Percentiles rank a stretch among this genome's conserved stretches.
These are phyloP conservation scores for Eira barbara DNA, from an alignment of 2,113 vertebrate genomes.

Conservation along the genomic window DNA sequence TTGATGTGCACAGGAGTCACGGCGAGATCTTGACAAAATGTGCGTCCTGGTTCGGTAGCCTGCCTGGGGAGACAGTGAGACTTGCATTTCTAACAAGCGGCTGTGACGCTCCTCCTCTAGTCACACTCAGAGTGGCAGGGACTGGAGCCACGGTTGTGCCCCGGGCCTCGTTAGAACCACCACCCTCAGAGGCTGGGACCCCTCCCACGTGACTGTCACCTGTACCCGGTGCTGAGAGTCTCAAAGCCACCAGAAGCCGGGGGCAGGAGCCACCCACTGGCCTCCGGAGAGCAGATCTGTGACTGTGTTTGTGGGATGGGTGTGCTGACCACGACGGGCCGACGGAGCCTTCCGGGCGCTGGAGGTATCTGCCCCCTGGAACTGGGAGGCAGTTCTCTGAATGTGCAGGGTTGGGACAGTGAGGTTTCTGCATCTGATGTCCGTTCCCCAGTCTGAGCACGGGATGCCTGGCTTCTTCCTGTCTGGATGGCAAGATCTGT, in stretches of 20 bases:
- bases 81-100: fast-evolving
- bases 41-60: not conserved
- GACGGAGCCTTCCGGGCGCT: not conserved
- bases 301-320: not conserved
- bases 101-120: no score
- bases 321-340: fast-evolving
- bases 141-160: no score
- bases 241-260: not conserved
- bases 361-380: no score
- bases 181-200: not conserved
- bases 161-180: not conserved
- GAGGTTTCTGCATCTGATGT: not conserved
- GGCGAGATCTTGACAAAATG: no score
- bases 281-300: not conserved
- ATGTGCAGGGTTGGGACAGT: not conserved
- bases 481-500: not conserved
- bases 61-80: no score
- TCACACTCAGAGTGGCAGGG: no score
- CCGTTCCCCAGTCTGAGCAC: fast-evolving
- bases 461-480: not conserved
- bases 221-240: not conserved
- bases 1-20: fast-evolving
- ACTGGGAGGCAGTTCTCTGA: fast-evolving
- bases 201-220: fast-evolving
- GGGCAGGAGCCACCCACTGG: no score